A percentile compares a stretch with the other conserved stretches of the same genome.
Conservation (phyloP, 2,888 invertebrate genomes). For the Neoascia interrupta region DNA sequence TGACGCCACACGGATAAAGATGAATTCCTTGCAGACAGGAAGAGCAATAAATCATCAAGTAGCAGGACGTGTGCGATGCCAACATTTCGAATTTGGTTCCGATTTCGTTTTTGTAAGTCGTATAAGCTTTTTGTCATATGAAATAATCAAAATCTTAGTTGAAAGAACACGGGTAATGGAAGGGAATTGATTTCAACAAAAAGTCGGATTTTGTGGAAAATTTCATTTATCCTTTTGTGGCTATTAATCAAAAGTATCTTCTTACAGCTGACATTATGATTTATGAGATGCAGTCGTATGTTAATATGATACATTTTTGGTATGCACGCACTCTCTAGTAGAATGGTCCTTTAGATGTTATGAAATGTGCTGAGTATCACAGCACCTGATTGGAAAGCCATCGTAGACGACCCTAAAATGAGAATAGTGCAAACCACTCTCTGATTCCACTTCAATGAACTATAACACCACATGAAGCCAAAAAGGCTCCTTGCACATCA, state of each 20-base stretch:
- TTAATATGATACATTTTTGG: conserved; percentile 33
- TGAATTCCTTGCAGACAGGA: conserved; percentile 64
- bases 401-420: no score
- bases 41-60: conserved; percentile 66
- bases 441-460: no score
- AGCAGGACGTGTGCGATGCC: conserved; percentile 64
- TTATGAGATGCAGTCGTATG: conserved; percentile 55
- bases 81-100: conserved; percentile 54
- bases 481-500: no score
- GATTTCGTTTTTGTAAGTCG: conserved; percentile 9
- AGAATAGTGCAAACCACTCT: no score
- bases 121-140: conserved; percentile 61
- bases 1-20: conserved; percentile 49
- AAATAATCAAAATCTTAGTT: conserved; percentile 31
- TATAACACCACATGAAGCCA: no score
- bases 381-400: no score
- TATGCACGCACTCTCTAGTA: no score
- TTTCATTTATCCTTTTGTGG: conserved; percentile 57
- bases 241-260: conserved; percentile 61
- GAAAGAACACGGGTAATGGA: conserved; percentile 6
- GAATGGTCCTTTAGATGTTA: no score
- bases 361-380: no score
- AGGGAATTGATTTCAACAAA: conserved; percentile 56
- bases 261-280: conserved; percentile 58
- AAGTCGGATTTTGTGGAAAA: conserved; percentile 55